Conservation (phyloP, 2,797 vertebrate species). For the Centroberyx gerrardi region DNA sequence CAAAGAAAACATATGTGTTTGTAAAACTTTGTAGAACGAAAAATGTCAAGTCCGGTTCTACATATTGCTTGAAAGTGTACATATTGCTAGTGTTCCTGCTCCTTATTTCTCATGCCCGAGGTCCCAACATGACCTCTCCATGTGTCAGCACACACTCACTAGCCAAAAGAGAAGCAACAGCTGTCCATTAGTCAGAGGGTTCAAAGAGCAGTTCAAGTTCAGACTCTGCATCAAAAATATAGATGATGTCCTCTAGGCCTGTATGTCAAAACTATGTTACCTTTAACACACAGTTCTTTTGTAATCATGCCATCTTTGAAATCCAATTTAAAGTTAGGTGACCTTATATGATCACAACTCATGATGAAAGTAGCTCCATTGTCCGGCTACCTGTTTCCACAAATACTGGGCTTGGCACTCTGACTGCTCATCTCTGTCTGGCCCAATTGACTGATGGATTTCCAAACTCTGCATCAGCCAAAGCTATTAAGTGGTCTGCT, state of each 20-base stretch:
- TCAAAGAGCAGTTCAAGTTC: slow-evolving; percentile 6
- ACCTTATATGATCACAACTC: slow-evolving; percentile 37
- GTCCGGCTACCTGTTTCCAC: slow-evolving; percentile 48
- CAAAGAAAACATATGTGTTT: too few species aligned
- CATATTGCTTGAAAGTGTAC: too few species aligned
- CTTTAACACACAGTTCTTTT: not conserved
- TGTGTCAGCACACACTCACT: not conserved
- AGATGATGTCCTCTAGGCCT: too few species aligned
- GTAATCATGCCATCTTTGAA: not conserved
- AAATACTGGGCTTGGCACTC: slow-evolving; percentile 59
- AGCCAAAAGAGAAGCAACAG: not conserved
- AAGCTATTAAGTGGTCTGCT: slow-evolving; percentile 83
- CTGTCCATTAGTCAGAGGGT: not conserved
- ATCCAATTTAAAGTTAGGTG: slow-evolving; percentile 38
- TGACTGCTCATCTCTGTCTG: slow-evolving; percentile 73
- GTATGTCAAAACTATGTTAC: slow-evolving; percentile 5
- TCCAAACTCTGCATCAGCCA: slow-evolving; percentile 76
- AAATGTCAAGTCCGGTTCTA: too few species aligned
- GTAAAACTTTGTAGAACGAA: too few species aligned
- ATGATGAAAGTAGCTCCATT: slow-evolving; percentile 49
- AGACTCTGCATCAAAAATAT: not conserved
- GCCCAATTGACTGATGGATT: slow-evolving; percentile 76
- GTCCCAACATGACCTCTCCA: not conserved
- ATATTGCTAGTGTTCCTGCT: too few species aligned
- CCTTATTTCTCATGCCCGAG: not conserved